Evolutionary conservation across 2,797 vertebrate genomes (phyloP), one percentile per base, ranked within the genome.

Genomic region (Enteromius thamalakanensis): DNA sequence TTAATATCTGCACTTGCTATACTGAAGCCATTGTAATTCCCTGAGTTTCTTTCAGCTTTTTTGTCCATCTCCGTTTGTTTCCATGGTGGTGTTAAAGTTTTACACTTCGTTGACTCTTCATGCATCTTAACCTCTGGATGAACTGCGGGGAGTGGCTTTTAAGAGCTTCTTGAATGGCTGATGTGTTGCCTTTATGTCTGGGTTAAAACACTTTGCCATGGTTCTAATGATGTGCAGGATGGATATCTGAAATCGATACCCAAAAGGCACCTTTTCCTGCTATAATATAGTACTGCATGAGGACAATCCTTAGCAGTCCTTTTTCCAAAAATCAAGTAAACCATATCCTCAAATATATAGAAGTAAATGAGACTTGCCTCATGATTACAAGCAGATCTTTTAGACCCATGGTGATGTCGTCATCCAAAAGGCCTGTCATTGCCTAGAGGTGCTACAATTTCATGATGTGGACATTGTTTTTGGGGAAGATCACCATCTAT

Each of bases 101-200:
- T 64, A 70, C 77, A 76, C 64, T 53, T 76, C 64, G 34, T 45
- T 80, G 81, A 80, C 78, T 75, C 76, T 83, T 76, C 26, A 53
- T 83, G 81, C 76, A 62, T 67, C 70, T 60, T 86, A 76, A 80
- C 71, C 77, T 80, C 42, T 76, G 21, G 64, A 47, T 83, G 70
- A 86, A 79, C 76, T 70, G 37, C 7, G 40, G 45, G 55, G 70
- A 62, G 80, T 51, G 49, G 51, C 49, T 83, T 53, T 70, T 69
- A 70, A 80, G 51, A 83, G 81, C 76, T 69, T 47, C 64, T 69
- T 76, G 76, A 74, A 69, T 82, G 49, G 51, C 40, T 82, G 60
- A 68, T 79, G 83, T 69, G 80, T 58, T 67, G 76, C 45, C 6
- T 79, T 67, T 65, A 45, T 53, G 32, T 65, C 67, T 65, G 45